A percentile compares a stretch with the other conserved stretches of the same genome.
phyloP scores from a whole-genome alignment of 1,140 invertebrate species.

The Scaptomyza graminum region DNA sequence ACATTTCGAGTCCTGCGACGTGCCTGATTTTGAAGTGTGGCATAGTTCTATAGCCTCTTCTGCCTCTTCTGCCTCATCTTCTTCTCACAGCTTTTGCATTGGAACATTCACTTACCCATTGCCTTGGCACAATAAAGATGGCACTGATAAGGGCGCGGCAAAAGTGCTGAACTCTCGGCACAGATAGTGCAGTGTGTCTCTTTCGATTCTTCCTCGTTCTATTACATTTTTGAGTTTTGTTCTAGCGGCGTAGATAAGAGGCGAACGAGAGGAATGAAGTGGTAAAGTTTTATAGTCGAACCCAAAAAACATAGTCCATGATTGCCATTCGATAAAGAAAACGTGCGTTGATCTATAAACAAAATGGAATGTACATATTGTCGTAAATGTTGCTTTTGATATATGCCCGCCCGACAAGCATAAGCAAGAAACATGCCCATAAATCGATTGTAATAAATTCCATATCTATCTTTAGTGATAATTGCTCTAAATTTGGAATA shows the following conservation, averaged over 20 bases:
- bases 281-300: constrained; percentile 62
- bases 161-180: constrained; percentile 1
- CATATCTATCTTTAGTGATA: constrained; percentile 4
- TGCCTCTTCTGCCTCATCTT: not conserved
- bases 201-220: constrained; percentile 12
- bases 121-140: constrained; percentile 68
- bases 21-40: constrained; percentile 33
- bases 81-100: constrained; percentile 21
- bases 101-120: constrained; percentile 47
- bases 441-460: constrained; percentile 6
- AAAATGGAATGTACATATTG: not conserved
- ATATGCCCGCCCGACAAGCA: constrained; percentile 9
- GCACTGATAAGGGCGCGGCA: constrained; percentile 49
- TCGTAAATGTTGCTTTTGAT: constrained; percentile 19
- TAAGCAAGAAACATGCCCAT: not conserved
- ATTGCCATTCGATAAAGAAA: constrained; percentile 35
- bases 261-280: constrained; percentile 58
- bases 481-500: constrained; percentile 7
- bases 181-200: constrained; percentile 17
- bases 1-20: constrained; percentile 48
- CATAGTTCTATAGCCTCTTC: constrained; percentile 33
- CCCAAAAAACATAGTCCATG: constrained; percentile 29
- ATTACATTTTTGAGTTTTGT: not conserved
- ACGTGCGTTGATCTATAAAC: constrained; percentile 18
- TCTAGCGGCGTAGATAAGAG: constrained; percentile 13